These are phyloP conservation scores for Drosophila greeni DNA, from an alignment of 2,888 invertebrate genomes.

Conservation along the genomic window DNA sequence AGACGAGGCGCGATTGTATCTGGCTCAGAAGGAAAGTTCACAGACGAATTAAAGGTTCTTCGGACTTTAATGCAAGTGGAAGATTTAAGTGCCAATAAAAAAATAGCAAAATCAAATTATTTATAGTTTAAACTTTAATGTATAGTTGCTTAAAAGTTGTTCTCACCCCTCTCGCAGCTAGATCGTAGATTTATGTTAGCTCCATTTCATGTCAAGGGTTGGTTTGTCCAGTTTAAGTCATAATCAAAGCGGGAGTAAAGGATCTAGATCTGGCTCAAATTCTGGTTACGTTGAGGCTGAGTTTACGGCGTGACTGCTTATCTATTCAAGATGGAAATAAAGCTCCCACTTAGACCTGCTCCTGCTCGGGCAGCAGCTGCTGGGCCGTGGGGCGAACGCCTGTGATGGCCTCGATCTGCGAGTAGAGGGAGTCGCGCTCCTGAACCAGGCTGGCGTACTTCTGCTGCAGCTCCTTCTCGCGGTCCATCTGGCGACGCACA, in stretches of 20 bases:
- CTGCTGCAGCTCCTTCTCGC: constrained; percentile 92
- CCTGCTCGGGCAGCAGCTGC: constrained; percentile 29
- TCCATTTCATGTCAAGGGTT: neutral
- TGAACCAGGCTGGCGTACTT: constrained; percentile 88
- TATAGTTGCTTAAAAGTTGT: neutral
- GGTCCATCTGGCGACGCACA: constrained; percentile 92
- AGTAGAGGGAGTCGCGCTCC: constrained; percentile 79
- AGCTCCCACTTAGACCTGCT: constrained; percentile 10
- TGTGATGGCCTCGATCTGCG: constrained; percentile 51
- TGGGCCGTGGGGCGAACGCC: constrained; percentile 51
- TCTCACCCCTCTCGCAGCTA: no score
- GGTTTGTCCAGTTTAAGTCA: neutral
- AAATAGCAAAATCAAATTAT: neutral
- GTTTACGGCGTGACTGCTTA: constrained; percentile 6
- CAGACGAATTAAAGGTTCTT: neutral
- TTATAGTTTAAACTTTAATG: neutral
- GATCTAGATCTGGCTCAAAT: neutral
- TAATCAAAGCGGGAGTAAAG: neutral
- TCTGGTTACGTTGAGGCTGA: neutral
- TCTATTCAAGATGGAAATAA: neutral
- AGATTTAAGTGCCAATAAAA: constrained; percentile 1
- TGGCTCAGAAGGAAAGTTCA: constrained; percentile 6
- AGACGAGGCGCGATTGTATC: constrained; percentile 39
- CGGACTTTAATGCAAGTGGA: no score
- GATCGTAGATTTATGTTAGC: no score